Base-by-base conservation (phyloP, 2,113 vertebrate species). In the Mustelus asterias region DNA sequence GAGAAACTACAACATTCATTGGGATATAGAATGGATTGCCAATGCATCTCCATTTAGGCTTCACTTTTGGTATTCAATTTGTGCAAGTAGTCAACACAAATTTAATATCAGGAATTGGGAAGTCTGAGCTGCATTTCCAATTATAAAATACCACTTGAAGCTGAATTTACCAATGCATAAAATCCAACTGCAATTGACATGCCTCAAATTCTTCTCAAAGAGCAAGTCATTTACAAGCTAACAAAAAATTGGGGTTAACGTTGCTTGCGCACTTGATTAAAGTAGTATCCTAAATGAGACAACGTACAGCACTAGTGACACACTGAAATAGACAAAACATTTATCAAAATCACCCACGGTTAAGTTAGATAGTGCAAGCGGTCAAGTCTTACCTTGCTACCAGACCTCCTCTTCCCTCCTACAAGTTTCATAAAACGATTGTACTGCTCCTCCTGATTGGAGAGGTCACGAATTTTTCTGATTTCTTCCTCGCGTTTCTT, bases 371-470 rank as follows among this genome's bases (percentile, higher is more conserved):
- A 3, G 4, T 70, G 0, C 48, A 93, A 72, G 89, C 20, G 5
- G 0, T 33, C 44, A 93, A 76, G 22, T 63, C 96, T 97, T 97
- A 99, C 99, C 97, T 98, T 98, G 97, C 98, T 98, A 96, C 98
- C 98, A 0, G 98, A 97, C 96, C 97, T 97, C n/a, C 97, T 98
- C 96, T 98, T 98, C 29, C 98, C 98, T 3, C 99, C 99, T 96
- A 99, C 98, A 96, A 99, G 97, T 96, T 99, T 99, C 99, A 99
- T 99, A 96, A 99, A 99, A 80, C 99, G 98, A 97, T 99, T 99
- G 96, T 99, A 99, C 96, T 99, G 99, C 96, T 99, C 99, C 96
- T 99, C 99, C 97, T 99, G 99, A 97, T 99, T 99, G 96, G 99
- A 99, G 26, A 99, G 98, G 96, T 99, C 99, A 0, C 99, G 97